These are phyloP conservation scores for Actenoides lindsayi DNA, from an alignment of 2,113 vertebrate genomes.

Conservation along the genomic window DNA sequence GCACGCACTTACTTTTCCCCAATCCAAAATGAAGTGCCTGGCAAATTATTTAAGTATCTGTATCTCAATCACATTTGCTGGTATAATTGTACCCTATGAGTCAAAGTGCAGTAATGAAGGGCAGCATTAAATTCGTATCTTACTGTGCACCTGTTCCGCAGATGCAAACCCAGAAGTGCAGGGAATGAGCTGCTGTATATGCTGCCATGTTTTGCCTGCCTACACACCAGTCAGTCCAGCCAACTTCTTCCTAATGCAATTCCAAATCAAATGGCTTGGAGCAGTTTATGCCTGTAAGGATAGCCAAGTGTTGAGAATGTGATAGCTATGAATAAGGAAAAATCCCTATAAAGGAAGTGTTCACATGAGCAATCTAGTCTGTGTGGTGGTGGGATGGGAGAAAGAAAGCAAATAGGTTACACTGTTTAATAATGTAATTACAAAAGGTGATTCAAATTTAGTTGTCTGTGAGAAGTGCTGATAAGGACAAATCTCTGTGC, in stretches of 20 bases:
- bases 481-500: slow-evolving; percentile 39
- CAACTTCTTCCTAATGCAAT: neutral
- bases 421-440: slow-evolving; percentile 26
- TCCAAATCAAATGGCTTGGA: neutral
- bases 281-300: neutral
- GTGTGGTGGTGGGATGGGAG: neutral
- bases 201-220: neutral
- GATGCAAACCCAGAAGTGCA: neutral
- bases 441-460: slow-evolving; percentile 47
- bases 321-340: neutral
- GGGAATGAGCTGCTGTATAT: neutral
- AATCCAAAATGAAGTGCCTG: neutral
- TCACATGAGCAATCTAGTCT: fast-evolving
- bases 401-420: slow-evolving; percentile 30
- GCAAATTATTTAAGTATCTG: neutral
- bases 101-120: neutral
- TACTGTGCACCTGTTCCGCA: neutral
- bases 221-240: fast-evolving
- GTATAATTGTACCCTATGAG: fast-evolving
- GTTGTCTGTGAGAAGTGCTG: slow-evolving; percentile 21
- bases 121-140: fast-evolving
- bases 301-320: neutral
- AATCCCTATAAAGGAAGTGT: neutral
- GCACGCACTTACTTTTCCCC: fast-evolving
- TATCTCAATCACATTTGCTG: neutral